These are phyloP conservation scores for Cheiracanthium punctorium DNA, from an alignment of 2,888 invertebrate species.

Conservation along the genomic window DNA sequence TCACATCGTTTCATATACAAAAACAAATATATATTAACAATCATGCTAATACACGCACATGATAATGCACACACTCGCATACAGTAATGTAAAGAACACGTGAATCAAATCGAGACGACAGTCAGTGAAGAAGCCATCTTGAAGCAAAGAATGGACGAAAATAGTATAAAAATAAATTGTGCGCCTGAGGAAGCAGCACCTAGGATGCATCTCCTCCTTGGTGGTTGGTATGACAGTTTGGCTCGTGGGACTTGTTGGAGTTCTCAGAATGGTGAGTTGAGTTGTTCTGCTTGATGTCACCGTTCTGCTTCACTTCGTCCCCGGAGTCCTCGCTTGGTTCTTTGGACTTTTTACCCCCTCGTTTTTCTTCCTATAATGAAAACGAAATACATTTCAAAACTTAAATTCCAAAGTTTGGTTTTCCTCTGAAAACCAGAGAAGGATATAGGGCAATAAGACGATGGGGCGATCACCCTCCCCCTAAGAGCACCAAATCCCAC, in stretches of 20 bases:
- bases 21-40: slow-evolving; percentile 31
- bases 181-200: background rate
- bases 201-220: background rate
- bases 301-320: slow-evolving; percentile 22
- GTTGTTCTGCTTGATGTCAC: background rate
- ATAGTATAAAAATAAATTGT: background rate
- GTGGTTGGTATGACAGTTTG: background rate
- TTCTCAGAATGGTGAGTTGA: background rate
- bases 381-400: too few species aligned
- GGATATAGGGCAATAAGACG: too few species aligned
- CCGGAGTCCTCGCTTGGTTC: background rate
- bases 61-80: background rate
- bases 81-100: background rate
- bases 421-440: too few species aligned
- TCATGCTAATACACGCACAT: slow-evolving; percentile 17
- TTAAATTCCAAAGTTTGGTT: too few species aligned
- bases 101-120: background rate
- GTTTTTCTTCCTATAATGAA: background rate
- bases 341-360: background rate
- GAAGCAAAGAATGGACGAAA: background rate
- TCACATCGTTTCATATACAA: slow-evolving; percentile 49
- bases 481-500: too few species aligned
- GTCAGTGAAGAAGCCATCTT: background rate
- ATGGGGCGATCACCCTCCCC: too few species aligned
- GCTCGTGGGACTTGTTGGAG: background rate